Conservation (phyloP, 2,888 invertebrate genomes). For the Dasypogon diadema region DNA sequence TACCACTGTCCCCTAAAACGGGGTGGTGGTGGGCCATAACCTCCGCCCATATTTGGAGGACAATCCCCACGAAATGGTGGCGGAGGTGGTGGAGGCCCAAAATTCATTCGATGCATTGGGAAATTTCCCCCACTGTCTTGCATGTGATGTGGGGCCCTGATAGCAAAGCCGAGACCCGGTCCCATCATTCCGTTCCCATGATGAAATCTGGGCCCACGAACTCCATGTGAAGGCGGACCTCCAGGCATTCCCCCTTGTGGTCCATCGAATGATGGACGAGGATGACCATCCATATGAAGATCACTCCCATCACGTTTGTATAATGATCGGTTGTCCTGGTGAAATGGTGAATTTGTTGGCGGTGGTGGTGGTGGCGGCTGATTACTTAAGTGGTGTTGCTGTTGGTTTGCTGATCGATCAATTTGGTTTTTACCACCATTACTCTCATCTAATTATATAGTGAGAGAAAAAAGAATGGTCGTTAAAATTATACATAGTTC, state of each 20-base stretch:
- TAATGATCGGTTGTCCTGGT: constrained; percentile 49
- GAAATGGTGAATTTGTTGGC: constrained; percentile 9
- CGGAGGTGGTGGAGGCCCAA: constrained; percentile 54
- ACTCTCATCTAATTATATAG: constrained; percentile 52
- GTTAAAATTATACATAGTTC: no score
- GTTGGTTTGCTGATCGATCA: constrained; percentile 10
- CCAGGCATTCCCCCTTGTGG: neutral
- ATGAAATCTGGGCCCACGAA: constrained; percentile 8
- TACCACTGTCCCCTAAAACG: constrained; percentile 56
- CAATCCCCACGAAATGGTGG: constrained; percentile 52
- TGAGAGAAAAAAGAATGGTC: constrained; percentile 12
- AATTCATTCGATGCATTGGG: constrained; percentile 55
- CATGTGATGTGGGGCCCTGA: constrained; percentile 34
- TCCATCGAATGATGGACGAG: constrained; percentile 43
- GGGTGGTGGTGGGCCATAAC: constrained; percentile 47
- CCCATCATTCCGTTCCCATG: constrained; percentile 51
- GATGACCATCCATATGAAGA: constrained; percentile 35
- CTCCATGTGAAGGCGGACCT: neutral
- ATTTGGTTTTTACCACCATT: constrained; percentile 37
- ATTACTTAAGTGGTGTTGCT: constrained; percentile 40
- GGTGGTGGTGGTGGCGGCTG: constrained; percentile 8
- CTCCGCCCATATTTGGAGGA: constrained; percentile 43
- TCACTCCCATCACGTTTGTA: constrained; percentile 53
- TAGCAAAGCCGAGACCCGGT: constrained; percentile 33
- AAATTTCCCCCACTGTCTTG: constrained; percentile 46